Conservation (phyloP, 2,888 invertebrate genomes). For the Zelleria hepariella region DNA sequence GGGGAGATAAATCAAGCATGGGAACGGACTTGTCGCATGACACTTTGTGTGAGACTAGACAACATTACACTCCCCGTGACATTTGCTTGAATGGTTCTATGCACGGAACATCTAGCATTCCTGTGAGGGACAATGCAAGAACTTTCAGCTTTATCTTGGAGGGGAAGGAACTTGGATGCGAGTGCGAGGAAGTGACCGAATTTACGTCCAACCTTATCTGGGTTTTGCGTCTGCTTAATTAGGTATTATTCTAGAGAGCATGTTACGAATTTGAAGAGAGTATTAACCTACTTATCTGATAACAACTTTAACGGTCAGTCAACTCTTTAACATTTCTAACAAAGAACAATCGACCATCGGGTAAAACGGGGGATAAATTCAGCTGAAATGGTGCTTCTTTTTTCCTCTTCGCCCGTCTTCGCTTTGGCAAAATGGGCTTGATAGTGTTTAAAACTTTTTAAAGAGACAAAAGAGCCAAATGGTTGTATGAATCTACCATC, state of each 20-base stretch:
- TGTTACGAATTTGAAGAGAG: background rate
- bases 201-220: background rate
- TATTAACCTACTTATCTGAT: constrained; percentile 9
- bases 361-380: no score
- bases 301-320: background rate
- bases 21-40: constrained; percentile 26
- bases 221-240: background rate
- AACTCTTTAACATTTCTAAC: background rate
- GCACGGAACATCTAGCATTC: background rate
- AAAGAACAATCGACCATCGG: no score
- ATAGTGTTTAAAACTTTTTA: no score
- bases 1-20: constrained; percentile 40
- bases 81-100: constrained; percentile 22
- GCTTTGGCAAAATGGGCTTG: no score
- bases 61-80: constrained; percentile 22
- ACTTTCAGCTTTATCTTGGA: background rate
- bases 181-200: background rate
- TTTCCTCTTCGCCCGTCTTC: no score
- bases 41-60: constrained; percentile 25
- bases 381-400: no score
- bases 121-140: background rate
- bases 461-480: no score
- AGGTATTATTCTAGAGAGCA: background rate
- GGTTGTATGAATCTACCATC: no score
- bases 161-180: no score